A percentile compares a stretch with the other conserved stretches of the same genome.
Evolutionary conservation across 1,140 invertebrate genomes (phyloP).

Genomic region (Stegodyphus mimosarum): DNA sequence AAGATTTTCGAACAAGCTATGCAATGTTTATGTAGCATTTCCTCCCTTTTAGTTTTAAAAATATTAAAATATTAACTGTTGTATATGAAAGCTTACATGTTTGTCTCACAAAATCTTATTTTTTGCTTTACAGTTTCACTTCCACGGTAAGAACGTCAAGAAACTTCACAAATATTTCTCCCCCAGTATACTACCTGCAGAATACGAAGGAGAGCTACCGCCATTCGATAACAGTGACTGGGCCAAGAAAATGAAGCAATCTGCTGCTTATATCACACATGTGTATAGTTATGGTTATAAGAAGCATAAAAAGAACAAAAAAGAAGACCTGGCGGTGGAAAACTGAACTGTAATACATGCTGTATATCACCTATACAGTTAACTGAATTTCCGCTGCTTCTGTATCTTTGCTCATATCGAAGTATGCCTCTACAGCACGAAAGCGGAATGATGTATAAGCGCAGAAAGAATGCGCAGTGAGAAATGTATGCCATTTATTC

Average conservation of each 20-base stretch:
- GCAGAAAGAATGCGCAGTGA: too few species aligned
- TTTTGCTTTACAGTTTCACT: conserved; percentile 73
- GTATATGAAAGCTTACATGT: neutral
- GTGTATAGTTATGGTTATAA: neutral
- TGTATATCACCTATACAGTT: too few species aligned
- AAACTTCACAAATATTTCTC: conserved; percentile 82
- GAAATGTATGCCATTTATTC: too few species aligned
- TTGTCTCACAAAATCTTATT: neutral
- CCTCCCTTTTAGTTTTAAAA: too few species aligned
- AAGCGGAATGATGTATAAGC: too few species aligned
- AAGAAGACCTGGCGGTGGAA: neutral
- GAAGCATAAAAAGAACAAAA: neutral
- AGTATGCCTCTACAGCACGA: too few species aligned
- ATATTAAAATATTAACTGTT: too few species aligned
- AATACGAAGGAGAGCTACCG: conserved; percentile 76
- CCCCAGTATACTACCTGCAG: conserved; percentile 83
- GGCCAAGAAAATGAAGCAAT: neutral
- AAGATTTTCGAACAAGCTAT: too few species aligned
- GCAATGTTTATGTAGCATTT: too few species aligned
- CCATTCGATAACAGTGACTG: conserved; percentile 3
- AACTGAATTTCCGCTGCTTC: too few species aligned
- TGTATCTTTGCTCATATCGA: too few species aligned
- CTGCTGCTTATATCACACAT: neutral
- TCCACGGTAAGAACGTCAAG: conserved; percentile 87
- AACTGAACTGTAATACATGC: too few species aligned